Percentiles rank a stretch among this genome's conserved stretches.
phyloP scores from a whole-genome alignment of 2,888 invertebrate genomes.

The Choristoneura rosaceana region DNA sequence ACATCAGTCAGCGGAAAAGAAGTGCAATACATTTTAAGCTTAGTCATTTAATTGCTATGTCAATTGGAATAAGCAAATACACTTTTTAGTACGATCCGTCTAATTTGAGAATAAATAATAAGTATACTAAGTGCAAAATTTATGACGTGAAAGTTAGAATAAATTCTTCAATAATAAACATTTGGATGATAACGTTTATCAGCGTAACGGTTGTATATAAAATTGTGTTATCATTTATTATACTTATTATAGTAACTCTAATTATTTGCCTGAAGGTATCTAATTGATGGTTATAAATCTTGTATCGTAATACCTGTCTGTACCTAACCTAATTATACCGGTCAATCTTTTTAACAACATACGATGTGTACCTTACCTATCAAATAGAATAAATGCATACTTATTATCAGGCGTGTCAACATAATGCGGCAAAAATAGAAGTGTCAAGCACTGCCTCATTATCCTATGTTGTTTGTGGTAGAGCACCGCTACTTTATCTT shows the following conservation, averaged over 20 bases:
- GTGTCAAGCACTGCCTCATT: neutral
- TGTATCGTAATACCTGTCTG: neutral
- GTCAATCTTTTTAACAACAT: neutral
- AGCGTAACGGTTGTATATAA: constrained; percentile 27
- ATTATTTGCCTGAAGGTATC: neutral
- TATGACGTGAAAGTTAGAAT: constrained; percentile 22
- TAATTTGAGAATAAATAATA: constrained; percentile 28
- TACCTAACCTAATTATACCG: neutral
- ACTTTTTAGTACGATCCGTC: constrained; percentile 4
- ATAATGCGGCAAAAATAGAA: constrained; percentile 7
- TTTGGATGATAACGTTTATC: constrained; percentile 18
- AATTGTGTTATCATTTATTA: constrained; percentile 12
- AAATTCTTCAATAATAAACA: constrained; percentile 11
- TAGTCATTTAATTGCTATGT: constrained; percentile 7
- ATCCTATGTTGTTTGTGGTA: constrained; percentile 15
- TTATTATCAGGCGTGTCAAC: constrained; percentile 19
- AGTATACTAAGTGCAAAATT: constrained; percentile 14
- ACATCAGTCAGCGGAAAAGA: neutral
- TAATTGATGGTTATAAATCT: neutral
- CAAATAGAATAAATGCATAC: neutral
- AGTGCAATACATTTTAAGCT: neutral
- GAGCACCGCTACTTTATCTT: constrained; percentile 31
- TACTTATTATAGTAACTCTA: neutral
- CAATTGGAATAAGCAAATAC: constrained; percentile 16
- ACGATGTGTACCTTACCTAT: neutral